Evolutionary conservation across 2,888 invertebrate species (phyloP).

Genomic region (Drosophila meridiana): DNA sequence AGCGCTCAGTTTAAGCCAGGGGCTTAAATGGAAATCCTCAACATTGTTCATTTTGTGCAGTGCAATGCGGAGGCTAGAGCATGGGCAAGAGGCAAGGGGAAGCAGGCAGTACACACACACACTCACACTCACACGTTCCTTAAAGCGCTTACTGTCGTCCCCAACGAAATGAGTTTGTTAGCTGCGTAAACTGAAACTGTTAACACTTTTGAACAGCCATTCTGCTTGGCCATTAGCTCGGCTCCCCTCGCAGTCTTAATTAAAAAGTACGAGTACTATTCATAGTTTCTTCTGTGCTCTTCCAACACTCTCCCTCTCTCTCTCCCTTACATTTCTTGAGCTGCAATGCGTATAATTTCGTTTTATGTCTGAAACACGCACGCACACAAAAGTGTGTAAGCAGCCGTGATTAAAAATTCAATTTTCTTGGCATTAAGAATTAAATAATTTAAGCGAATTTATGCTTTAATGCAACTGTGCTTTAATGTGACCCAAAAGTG

Average conservation of each 20-base stretch:
- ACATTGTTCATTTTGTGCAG: slow-evolving; percentile 68
- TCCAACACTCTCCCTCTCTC: slow-evolving; percentile 2
- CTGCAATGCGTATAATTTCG: slow-evolving; percentile 64
- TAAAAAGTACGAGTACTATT: slow-evolving; percentile 68
- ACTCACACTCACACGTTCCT: slow-evolving; percentile 18
- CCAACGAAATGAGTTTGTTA: slow-evolving; percentile 61
- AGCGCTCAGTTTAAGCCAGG: slow-evolving; percentile 59
- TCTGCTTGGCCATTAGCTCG: slow-evolving; percentile 54
- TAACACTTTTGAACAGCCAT: slow-evolving; percentile 61
- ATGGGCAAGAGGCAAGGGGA: not conserved
- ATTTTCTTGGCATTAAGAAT: slow-evolving; percentile 55
- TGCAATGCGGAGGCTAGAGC: slow-evolving; percentile 44
- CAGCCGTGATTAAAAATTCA: slow-evolving; percentile 68
- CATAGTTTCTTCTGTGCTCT: slow-evolving; percentile 31
- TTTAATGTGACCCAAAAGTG: slow-evolving; percentile 1
- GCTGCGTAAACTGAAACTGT: slow-evolving; percentile 62
- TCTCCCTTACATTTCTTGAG: slow-evolving; percentile 50
- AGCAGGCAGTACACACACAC: not conserved
- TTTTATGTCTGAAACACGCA: slow-evolving; percentile 53
- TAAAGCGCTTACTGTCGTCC: slow-evolving; percentile 38
- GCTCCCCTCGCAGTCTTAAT: slow-evolving; percentile 57
- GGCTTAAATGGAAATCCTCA: slow-evolving; percentile 68
- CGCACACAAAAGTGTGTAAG: slow-evolving; percentile 12
- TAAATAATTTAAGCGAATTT: slow-evolving; percentile 52
- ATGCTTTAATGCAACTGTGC: not conserved